Base-by-base conservation (phyloP, 2,888 invertebrate genomes). In the Andricus curvator region DNA sequence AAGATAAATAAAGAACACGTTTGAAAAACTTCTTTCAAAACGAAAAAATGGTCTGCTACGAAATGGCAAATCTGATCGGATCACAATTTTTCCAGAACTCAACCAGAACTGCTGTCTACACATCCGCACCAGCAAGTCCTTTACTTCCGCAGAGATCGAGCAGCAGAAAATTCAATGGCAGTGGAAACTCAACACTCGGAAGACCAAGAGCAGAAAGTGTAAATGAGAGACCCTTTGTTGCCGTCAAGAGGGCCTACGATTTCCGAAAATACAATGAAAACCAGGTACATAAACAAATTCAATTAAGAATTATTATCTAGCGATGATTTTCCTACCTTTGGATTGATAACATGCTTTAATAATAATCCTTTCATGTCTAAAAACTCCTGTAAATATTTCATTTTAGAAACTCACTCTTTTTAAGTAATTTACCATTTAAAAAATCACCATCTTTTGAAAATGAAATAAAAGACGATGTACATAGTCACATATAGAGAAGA, bases 181-280 rank as follows among this genome's bases (percentile, higher is more conserved):
- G 88, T 78, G 91, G 88, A 88, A 93, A 89, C 84, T 93, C 90
- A 84, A 92, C 89, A 37, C 93, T 88, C 13, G 88, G 89, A 29
- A 87, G 92, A 81, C 91, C 92, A 3, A 86, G 92, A 22, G 92
- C 92, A 5, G 92, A 92, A 79, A 92, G 92, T 86, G 93, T 94
- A 83, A 93, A 93, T 87, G 95, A 95, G 89, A 93, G 95, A 84
- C 95, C 95, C 64, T 95, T 95, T 90, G 94, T 95, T 85, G 94
- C 94, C 37, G 94, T 95, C 78, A 94, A 94, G 87, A 92, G 94
- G 82, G 93, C 94, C n/a, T 94, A 94, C 89, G 94, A 94, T 81
- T 90, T 89, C 78, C 90, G 91, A 81, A 93, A 93, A 85, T 92
- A 92, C 88, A 90, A 86, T 88, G 93, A 93, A 83, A 88, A 88